A percentile compares a stretch with the other conserved stretches of the same genome.
phyloP scores from a whole-genome alignment of 2,113 vertebrate genomes.

The Morone saxatilis region DNA sequence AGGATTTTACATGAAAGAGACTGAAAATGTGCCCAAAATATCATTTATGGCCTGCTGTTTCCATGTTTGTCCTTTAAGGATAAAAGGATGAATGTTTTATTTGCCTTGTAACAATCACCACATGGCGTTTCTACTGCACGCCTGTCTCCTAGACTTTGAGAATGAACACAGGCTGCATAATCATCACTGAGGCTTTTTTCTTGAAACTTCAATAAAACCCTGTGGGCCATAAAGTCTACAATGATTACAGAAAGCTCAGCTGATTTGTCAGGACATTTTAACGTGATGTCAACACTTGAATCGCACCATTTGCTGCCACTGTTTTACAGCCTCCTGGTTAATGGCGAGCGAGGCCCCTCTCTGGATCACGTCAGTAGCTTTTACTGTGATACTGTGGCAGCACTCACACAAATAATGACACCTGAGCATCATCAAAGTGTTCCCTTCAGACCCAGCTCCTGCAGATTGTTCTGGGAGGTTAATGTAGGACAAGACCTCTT shows the following conservation, averaged over 20 bases:
- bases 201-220: slow-evolving; percentile 15
- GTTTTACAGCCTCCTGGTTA: slow-evolving; percentile 14
- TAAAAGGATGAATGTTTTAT: neutral
- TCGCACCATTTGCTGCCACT: slow-evolving; percentile 2
- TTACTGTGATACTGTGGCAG: neutral
- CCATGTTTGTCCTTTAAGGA: neutral
- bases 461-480: slow-evolving; percentile 13
- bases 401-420: slow-evolving; percentile 31
- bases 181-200: neutral
- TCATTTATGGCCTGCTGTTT: neutral
- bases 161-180: neutral
- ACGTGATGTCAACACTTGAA: neutral
- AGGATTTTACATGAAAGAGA: neutral
- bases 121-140: too few species aligned
- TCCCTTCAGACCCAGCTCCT: slow-evolving; percentile 5
- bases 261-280: slow-evolving; percentile 30
- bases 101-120: neutral
- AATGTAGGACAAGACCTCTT: slow-evolving; percentile 20
- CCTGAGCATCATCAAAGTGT: slow-evolving; percentile 12
- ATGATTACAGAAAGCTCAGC: neutral
- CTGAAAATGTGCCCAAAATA: neutral
- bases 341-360: neutral
- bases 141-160: neutral
- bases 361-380: slow-evolving; percentile 20
- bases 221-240: neutral